Conservation (phyloP, 2,888 invertebrate genomes). For the Pyrrhia umbra region DNA sequence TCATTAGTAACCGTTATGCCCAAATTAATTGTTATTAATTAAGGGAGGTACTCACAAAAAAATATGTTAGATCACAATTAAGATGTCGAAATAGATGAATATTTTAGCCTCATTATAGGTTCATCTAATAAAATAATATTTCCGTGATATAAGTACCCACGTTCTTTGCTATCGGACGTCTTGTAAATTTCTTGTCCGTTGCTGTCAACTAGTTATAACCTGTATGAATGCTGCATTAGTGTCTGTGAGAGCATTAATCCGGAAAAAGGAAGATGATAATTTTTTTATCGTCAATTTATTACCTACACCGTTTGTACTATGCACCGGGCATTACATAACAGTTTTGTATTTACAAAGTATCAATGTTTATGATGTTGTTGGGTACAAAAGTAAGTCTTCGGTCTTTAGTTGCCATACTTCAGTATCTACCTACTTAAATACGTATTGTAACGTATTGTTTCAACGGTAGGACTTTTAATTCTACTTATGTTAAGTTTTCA, state of each 20-base stretch:
- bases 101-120: constrained; percentile 7
- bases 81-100: neutral
- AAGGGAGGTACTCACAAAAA: constrained; percentile 10
- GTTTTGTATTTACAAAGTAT: neutral
- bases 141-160: constrained; percentile 11
- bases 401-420: neutral
- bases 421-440: too few species aligned
- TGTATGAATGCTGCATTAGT: constrained; percentile 20
- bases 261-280: constrained; percentile 36
- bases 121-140: constrained; percentile 22
- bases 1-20: constrained; percentile 45
- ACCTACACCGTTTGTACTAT: constrained; percentile 1
- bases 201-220: constrained; percentile 16
- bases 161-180: constrained; percentile 2
- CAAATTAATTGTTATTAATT: constrained; percentile 38
- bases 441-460: too few species aligned
- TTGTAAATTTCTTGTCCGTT: constrained; percentile 31
- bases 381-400: neutral
- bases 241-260: constrained; percentile 33
- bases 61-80: constrained; percentile 11
- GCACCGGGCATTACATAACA: constrained; percentile 1
- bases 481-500: too few species aligned
- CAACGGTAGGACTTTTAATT: too few species aligned
- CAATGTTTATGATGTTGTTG: neutral
- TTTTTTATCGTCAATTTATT: constrained; percentile 34